Conservation (phyloP, 53 echinoderm and acorn worm species). For the Holothuria scabra region DNA sequence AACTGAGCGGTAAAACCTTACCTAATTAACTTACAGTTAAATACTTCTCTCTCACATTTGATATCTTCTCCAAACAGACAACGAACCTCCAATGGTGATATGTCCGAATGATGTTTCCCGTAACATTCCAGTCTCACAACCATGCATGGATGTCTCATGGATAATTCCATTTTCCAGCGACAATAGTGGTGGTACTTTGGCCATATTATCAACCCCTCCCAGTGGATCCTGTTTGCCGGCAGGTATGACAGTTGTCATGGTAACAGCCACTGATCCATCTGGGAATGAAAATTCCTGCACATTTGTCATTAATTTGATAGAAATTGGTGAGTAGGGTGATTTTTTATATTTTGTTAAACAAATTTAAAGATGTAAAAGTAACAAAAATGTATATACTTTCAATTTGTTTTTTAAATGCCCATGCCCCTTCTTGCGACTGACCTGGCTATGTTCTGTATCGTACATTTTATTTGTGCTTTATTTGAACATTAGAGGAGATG, state of each 20-base stretch:
- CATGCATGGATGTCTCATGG: slow-evolving; percentile 35
- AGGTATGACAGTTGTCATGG: background rate
- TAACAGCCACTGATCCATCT: slow-evolving; percentile 3
- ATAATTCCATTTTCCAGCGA: background rate
- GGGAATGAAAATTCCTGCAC: background rate
- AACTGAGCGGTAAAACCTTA: no score
- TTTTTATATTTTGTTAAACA: no score
- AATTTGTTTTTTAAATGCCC: no score
- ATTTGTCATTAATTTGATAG: background rate
- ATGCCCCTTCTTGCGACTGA: no score
- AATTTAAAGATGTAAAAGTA: no score
- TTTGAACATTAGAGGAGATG: no score
- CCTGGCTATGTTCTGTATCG: no score
- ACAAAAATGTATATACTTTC: no score
- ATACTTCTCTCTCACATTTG: no score
- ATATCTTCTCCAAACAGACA: background rate
- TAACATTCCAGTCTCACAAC: background rate
- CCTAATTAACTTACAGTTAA: no score
- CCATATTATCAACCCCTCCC: background rate
- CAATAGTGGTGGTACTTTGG: slow-evolving; percentile 1
- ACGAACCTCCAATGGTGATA: slow-evolving; percentile 13
- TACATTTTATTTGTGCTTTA: no score
- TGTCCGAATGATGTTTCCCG: slow-evolving; percentile 8
- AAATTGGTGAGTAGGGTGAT: background rate
- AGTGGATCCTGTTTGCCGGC: slow-evolving; percentile 5